Evolutionary conservation across 2,797 vertebrate genomes (phyloP), one percentile per base, ranked within the genome.

Genomic region (Lophotriccus pileatus): DNA sequence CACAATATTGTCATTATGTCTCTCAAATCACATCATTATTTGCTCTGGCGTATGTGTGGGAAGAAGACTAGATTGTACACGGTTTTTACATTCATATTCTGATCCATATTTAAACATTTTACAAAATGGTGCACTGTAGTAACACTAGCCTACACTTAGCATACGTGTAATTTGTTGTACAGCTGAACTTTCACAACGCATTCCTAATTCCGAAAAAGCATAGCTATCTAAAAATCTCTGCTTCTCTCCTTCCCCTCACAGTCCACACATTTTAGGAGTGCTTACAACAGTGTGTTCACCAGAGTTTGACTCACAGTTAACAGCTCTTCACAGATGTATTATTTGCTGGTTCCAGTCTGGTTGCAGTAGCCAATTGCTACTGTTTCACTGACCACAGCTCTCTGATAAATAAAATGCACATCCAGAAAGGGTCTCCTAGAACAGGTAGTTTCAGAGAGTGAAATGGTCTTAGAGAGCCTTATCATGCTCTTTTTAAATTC

Each of bases 401-500:
- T 68, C 47, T 74, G 95, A 96, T 84, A 94, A 93, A 89, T 91
- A 92, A 96, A 93, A 90, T 70, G 80, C 86, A 82, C 66, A 87
- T 58, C 62, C 58, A 90, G 93, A 88, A 94, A 95, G 93, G 91
- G 81, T 87, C 94, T 96, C 82, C 93, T 91, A 59, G 91, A 97
- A 95, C 78, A 97, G 92, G 84, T 90, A 96, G 80, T 93, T 97
- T 97, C 83, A 89, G 86, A 79, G 95, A 95, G 56, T 88, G 93
- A 94, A 97, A 97, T 92, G 90, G 94, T 94, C 86, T 97, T 88
- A 94, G 90, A 77, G 86, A 79, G 91, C 87, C 90, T 97, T 97
- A 98, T 98, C 97, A 64, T 92, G 81, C 87, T 97, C 91, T 93
- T 97, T 96, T 96, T 87, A 81, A 96, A 97, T 97, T 97, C 96